Conservation (phyloP, 2,797 vertebrate species). For the Emys orbicularis region DNA sequence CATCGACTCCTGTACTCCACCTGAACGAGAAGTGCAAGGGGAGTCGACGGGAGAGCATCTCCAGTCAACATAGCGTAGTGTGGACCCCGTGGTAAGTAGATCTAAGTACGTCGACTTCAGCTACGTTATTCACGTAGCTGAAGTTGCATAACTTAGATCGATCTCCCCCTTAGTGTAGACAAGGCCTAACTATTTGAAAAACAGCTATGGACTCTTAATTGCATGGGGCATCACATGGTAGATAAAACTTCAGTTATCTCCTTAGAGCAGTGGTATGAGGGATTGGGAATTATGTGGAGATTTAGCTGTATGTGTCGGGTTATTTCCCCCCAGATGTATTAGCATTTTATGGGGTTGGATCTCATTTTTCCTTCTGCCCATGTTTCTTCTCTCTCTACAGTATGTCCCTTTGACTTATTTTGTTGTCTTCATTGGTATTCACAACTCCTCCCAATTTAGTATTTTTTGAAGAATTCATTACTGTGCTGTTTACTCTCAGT, state of each 20-base stretch:
- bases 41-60: no score
- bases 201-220: neutral
- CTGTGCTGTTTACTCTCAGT: neutral
- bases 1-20: no score
- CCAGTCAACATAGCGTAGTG: no score
- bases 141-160: no score
- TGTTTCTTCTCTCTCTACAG: neutral
- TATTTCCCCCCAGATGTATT: neutral
- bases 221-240: no score
- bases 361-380: neutral
- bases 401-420: neutral
- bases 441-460: neutral
- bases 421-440: neutral
- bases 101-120: no score
- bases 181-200: no score
- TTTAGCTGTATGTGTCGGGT: accelerated
- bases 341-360: neutral
- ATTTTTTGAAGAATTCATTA: neutral
- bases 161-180: no score
- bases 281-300: neutral
- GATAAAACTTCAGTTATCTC: neutral
- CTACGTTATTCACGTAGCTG: no score
- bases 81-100: no score
- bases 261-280: neutral
- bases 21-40: no score